phyloP scores from a whole-genome alignment of 2,113 vertebrate species.

The Nothocercus julius region DNA sequence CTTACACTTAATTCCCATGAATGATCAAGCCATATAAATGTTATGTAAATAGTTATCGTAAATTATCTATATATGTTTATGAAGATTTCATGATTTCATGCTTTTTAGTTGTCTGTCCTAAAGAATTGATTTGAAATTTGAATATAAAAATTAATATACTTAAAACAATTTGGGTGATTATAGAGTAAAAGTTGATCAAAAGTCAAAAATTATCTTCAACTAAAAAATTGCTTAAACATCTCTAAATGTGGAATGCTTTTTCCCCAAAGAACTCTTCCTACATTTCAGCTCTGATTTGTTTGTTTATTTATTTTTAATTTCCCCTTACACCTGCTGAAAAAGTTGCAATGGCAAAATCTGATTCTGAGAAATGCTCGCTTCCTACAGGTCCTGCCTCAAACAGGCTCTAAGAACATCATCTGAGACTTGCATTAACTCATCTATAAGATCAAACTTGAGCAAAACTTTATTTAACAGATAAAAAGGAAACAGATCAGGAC shows the following conservation, averaged over 20 bases:
- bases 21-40: neutral
- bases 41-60: neutral
- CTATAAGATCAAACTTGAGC: neutral
- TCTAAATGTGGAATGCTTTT: neutral
- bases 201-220: neutral
- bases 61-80: neutral
- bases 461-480: neutral
- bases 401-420: neutral
- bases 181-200: neutral
- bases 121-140: neutral
- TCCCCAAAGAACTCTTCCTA: neutral
- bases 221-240: neutral
- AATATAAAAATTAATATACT: neutral
- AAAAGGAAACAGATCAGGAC: neutral
- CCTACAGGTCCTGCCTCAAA: neutral
- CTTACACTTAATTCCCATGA: neutral
- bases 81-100: neutral
- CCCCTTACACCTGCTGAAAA: neutral
- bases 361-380: neutral
- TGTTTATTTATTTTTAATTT: neutral
- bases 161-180: neutral
- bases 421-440: neutral
- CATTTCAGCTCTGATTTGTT: neutral
- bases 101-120: neutral
- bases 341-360: neutral